Evolutionary conservation across 2,888 invertebrate genomes (phyloP).

Genomic region (Thera britannica): DNA sequence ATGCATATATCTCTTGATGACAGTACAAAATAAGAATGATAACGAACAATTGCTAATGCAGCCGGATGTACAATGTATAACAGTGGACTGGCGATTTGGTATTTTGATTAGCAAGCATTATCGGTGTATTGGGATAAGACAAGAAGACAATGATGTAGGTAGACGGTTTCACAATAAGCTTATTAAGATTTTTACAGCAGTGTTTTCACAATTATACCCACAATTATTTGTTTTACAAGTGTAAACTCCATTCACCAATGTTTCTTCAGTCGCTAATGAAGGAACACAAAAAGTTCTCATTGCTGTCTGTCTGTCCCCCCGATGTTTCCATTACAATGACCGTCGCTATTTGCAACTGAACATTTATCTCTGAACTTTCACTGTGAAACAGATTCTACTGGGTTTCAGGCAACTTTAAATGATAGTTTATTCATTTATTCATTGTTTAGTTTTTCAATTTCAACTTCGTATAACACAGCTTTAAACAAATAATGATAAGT

Average conservation of each 20-base stretch:
- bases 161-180: no score
- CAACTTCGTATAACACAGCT: neutral
- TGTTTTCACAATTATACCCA: neutral
- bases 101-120: no score
- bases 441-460: constrained; percentile 2
- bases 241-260: constrained; percentile 29
- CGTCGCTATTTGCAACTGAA: constrained; percentile 55
- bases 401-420: constrained; percentile 29
- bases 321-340: constrained; percentile 63
- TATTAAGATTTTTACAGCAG: no score
- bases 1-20: no score
- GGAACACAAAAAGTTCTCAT: constrained; percentile 67
- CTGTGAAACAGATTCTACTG: constrained; percentile 31
- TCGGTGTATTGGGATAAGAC: no score
- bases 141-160: no score
- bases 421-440: constrained; percentile 21
- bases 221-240: constrained; percentile 1
- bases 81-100: no score
- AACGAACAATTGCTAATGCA: no score
- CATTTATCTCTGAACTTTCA: constrained; percentile 51
- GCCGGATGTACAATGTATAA: no score
- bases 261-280: constrained; percentile 59
- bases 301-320: constrained; percentile 59
- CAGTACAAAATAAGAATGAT: no score
- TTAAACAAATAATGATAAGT: no score